Base-by-base conservation (phyloP, 2,797 vertebrate species). In the Numenius phaeopus region DNA sequence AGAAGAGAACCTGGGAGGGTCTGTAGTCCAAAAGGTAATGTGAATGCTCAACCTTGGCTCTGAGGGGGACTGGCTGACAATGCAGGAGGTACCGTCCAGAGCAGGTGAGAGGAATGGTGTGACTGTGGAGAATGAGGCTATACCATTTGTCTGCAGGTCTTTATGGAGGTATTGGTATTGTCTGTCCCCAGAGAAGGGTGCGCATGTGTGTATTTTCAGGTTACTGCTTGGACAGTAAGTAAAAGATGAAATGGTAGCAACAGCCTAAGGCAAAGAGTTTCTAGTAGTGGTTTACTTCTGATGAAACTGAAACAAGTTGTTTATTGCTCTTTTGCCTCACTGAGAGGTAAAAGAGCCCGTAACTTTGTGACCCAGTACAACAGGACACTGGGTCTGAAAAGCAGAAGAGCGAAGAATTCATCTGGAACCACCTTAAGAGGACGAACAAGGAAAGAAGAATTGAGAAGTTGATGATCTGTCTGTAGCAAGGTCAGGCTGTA, bases 131-230 rank as follows among this genome's bases (percentile, higher is more conserved):
- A 78, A 61, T 30, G 15, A 52, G 23, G 12, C 2, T 26, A 2
- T 49, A 47, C 7, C 32, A 39, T 18, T 15, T 92, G 30, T 9
- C 37, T 85, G 57, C 42, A 89, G 52, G 22, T 37, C 39, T 22
- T 40, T 30, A 16, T 2, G 15, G 46, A 83, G 13, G 22, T 5
- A 5, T 23, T 50, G 64, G 29, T 8, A 40, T 11, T 66, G 39
- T 8, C 49, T 32, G 49, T 37, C 9, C 17, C 49, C 40, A 57
- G 1, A 21, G 39, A 77, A 61, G 37, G 11, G 10, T 0, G 5
- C 6, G 42, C 32, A 39, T 0, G 0, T 5, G 8, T 32, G 14
- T 55, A 19, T 15, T 58, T 54, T 52, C 59, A 89, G 21, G 13
- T 59, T 57, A 77, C 37, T 83, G 27, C 66, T 37, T 4, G 9